Evolutionary conservation across 30 jellyfish, hydroid and myxozoan species (phyloP).

Genomic region (Pelagia noctiluca): DNA sequence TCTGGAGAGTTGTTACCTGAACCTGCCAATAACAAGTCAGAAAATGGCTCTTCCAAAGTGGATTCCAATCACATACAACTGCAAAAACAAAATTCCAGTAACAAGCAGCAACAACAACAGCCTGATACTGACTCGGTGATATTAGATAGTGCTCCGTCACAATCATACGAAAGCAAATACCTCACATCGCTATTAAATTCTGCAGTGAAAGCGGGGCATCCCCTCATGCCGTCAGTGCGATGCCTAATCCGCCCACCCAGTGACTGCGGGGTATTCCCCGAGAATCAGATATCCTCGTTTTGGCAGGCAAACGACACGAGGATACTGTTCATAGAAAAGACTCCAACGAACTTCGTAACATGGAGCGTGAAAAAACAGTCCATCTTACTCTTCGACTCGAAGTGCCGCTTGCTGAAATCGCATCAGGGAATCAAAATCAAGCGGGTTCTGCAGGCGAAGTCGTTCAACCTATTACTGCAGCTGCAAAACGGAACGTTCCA

Average conservation of each 20-base stretch:
- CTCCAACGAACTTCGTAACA: constrained; percentile 39
- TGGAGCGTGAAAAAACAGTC: constrained; percentile 53
- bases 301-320: constrained; percentile 40
- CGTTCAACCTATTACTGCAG: constrained; percentile 12
- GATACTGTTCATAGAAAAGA: constrained; percentile 36
- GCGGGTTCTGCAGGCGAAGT: constrained; percentile 36
- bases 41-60: too few species aligned
- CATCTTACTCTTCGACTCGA: constrained; percentile 28
- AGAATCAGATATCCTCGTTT: constrained; percentile 21
- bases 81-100: too few species aligned
- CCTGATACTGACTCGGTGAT: constrained; percentile 3
- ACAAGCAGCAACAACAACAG: too few species aligned
- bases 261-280: constrained; percentile 64
- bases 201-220: constrained; percentile 48
- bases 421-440: constrained; percentile 18
- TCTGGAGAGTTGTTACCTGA: too few species aligned
- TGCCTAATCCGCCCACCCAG: constrained; percentile 69
- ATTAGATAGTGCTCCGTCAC: constrained; percentile 10
- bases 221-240: constrained; percentile 52
- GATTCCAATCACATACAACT: too few species aligned
- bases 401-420: constrained; percentile 11
- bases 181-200: constrained; percentile 5
- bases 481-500: constrained; percentile 47
- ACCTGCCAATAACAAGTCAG: too few species aligned
- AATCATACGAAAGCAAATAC: neutral